These are phyloP conservation scores for Podotricha telesiphe DNA, from an alignment of 2,888 invertebrate species.

Conservation along the genomic window DNA sequence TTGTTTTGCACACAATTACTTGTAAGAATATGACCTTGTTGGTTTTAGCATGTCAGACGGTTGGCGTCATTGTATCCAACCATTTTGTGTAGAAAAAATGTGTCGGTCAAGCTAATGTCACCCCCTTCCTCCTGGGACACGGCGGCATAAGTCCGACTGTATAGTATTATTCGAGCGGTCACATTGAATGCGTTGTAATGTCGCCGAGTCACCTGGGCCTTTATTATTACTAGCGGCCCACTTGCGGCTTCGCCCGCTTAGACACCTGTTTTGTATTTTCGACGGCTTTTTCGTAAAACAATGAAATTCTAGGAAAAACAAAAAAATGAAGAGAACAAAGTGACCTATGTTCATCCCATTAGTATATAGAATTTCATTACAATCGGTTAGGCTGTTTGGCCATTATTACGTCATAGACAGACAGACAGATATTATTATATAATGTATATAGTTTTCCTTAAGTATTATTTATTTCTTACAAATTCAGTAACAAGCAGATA, in stretches of 20 bases:
- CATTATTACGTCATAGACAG: no score
- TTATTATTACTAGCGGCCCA: no score
- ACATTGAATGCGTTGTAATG: slow-evolving; percentile 20
- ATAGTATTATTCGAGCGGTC: slow-evolving; percentile 19
- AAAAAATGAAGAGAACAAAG: no score
- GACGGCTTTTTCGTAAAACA: no score
- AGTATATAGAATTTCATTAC: no score
- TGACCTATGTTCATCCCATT: no score
- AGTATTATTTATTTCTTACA: neutral
- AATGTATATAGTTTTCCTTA: no score
- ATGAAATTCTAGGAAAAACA: no score
- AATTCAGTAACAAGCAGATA: no score
- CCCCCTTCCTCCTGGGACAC: slow-evolving; percentile 73
- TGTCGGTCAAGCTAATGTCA: slow-evolving; percentile 77
- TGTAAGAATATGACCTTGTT: slow-evolving; percentile 59
- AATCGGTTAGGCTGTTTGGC: no score
- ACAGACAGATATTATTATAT: no score
- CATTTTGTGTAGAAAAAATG: slow-evolving; percentile 64
- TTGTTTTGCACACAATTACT: slow-evolving; percentile 39
- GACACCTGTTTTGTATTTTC: no score
- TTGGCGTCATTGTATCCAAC: slow-evolving; percentile 71
- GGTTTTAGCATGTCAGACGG: slow-evolving; percentile 49
- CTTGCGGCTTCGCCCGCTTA: neutral
- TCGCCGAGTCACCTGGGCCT: slow-evolving; percentile 20
- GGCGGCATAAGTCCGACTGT: slow-evolving; percentile 51